A percentile compares a stretch with the other conserved stretches of the same genome.
phyloP scores from a whole-genome alignment of 1,140 invertebrate genomes.

The Zaprionus capensis region DNA sequence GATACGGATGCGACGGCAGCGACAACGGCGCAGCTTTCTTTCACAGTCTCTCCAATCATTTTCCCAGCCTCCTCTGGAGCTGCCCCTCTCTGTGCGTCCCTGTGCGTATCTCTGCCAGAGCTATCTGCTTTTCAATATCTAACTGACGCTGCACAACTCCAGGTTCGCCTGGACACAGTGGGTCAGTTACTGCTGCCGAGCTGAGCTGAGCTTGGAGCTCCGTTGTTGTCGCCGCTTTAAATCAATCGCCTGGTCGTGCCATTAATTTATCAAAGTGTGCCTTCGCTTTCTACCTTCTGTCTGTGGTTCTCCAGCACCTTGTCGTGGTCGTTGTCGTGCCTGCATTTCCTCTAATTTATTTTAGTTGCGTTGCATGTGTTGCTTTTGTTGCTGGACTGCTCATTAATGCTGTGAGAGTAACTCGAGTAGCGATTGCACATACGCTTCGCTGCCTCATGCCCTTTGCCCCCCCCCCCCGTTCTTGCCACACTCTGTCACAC shows the following conservation, averaged over 20 bases:
- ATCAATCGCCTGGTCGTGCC: conserved; percentile 58
- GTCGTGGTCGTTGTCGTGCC: conserved; percentile 2
- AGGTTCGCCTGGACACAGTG: conserved; percentile 6
- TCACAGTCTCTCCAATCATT: conserved; percentile 44
- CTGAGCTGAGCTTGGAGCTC: conserved; percentile 13
- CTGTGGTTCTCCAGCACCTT: neutral
- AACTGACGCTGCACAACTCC: neutral
- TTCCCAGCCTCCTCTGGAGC: conserved; percentile 36
- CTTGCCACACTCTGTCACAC: conserved; percentile 5
- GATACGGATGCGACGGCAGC: conserved; percentile 58
- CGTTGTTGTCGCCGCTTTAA: conserved; percentile 44
- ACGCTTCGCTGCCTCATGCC: conserved; percentile 29
- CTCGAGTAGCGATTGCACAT: conserved; percentile 33
- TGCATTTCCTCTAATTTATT: conserved; percentile 72
- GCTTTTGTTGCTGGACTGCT: conserved; percentile 23
- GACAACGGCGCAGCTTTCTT: conserved; percentile 33
- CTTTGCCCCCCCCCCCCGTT: neutral
- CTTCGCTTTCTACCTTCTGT: conserved; percentile 29
- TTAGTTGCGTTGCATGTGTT: conserved; percentile 42
- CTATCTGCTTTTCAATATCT: neutral
- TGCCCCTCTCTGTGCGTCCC: neutral
- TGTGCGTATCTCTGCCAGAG: neutral
- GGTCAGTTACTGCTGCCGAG: conserved; percentile 6
- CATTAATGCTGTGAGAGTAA: conserved; percentile 44
- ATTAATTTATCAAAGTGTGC: conserved; percentile 57